Conservation (phyloP, 2,797 vertebrate species). For the Spea hammondii region DNA sequence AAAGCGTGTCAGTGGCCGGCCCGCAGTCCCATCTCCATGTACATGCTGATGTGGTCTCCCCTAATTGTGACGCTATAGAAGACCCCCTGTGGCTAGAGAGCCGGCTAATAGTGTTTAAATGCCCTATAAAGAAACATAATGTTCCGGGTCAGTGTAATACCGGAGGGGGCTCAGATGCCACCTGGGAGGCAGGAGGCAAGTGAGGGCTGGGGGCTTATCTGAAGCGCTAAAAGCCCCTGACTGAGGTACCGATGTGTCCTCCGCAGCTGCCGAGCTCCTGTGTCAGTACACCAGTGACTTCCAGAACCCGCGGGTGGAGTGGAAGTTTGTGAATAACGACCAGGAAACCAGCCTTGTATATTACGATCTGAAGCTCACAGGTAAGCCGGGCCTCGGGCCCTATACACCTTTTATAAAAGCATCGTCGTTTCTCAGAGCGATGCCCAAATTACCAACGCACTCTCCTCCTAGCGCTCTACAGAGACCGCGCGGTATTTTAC, state of each 20-base stretch:
- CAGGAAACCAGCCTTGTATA: slow-evolving; percentile 69
- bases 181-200: no score
- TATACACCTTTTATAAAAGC: not conserved
- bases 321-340: slow-evolving; percentile 73
- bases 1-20: no score
- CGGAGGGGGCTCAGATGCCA: no score
- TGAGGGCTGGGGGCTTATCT: not conserved
- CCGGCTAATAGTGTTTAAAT: no score
- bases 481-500: slow-evolving; percentile 57
- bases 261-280: slow-evolving; percentile 67
- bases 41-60: no score
- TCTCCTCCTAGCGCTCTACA: slow-evolving; percentile 68
- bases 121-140: no score
- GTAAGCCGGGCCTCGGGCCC: slow-evolving; percentile 58
- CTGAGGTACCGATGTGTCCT: not conserved
- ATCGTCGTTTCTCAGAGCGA: no score
- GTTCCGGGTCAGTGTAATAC: no score
- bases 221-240: not conserved
- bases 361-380: slow-evolving; percentile 65
- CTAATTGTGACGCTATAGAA: no score
- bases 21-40: no score
- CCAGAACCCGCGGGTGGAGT: slow-evolving; percentile 72
- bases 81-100: no score
- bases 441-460: no score
- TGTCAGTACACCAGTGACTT: slow-evolving; percentile 67